Conservation (phyloP, 2,888 invertebrate genomes). For the Maniola hyperantus region DNA sequence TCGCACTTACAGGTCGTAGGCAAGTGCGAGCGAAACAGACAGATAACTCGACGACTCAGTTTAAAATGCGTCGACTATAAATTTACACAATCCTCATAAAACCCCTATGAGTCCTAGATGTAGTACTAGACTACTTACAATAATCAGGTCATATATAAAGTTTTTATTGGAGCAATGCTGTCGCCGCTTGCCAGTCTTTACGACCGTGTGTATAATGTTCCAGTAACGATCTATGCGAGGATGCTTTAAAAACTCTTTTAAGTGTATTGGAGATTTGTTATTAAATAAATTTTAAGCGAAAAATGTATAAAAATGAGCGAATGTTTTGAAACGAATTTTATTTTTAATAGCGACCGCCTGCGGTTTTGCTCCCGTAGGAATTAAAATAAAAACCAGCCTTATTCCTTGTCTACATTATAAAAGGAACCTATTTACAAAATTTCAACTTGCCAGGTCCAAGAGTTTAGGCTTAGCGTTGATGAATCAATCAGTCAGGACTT, state of each 20-base stretch:
- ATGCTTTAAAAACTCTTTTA: slow-evolving; percentile 31
- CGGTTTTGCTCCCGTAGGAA: too few relatives aligned
- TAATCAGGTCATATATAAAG: slow-evolving; percentile 44
- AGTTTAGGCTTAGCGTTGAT: too few relatives aligned
- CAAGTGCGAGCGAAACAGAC: too few relatives aligned
- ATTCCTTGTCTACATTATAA: too few relatives aligned
- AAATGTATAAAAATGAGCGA: slow-evolving; percentile 5
- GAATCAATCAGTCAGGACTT: too few relatives aligned
- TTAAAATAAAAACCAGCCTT: too few relatives aligned
- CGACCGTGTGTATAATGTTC: slow-evolving; percentile 49
- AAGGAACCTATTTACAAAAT: too few relatives aligned
- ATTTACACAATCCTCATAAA: slow-evolving; percentile 30
- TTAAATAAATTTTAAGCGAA: slow-evolving; percentile 8
- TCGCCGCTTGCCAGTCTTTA: slow-evolving; percentile 45
- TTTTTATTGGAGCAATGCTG: slow-evolving; percentile 43
- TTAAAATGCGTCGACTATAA: too few relatives aligned
- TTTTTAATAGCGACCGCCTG: background rate
- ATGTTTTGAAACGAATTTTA: background rate
- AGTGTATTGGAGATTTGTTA: slow-evolving; percentile 27
- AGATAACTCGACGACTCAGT: too few relatives aligned
- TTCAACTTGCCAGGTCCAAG: too few relatives aligned
- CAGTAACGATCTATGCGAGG: slow-evolving; percentile 27
- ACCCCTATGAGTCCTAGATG: slow-evolving; percentile 38
- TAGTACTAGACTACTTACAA: slow-evolving; percentile 40
- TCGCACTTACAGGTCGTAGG: too few relatives aligned